Evolutionary conservation across 2,113 vertebrate species (phyloP).

Genomic region (Mohoua ochrocephala): DNA sequence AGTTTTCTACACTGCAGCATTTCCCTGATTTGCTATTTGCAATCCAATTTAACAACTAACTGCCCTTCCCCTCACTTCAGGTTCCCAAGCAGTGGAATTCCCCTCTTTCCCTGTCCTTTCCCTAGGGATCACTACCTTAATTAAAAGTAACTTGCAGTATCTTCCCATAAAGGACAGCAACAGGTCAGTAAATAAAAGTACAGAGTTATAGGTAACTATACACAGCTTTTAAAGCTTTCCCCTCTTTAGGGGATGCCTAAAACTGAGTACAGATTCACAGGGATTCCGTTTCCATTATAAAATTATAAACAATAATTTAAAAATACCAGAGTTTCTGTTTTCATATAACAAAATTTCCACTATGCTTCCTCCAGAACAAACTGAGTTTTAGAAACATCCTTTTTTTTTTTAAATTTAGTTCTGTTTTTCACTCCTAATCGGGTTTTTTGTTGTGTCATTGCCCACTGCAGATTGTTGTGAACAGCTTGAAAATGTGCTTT

Average conservation of each 20-base stretch:
- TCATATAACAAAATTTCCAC: neutral
- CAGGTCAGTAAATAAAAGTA: neutral
- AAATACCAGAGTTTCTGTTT: neutral
- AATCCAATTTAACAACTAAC: neutral
- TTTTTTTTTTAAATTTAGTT: neutral
- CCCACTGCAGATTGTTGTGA: neutral
- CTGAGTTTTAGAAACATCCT: neutral
- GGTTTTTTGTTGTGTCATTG: neutral
- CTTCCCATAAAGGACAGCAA: neutral
- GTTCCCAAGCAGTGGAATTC: neutral
- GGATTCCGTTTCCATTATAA: neutral
- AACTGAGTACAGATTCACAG: neutral
- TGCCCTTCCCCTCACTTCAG: neutral
- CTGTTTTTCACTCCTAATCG: neutral
- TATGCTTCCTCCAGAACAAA: neutral
- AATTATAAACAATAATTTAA: neutral
- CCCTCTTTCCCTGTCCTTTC: neutral
- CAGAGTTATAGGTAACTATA: neutral
- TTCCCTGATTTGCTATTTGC: neutral
- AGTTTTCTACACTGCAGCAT: neutral
- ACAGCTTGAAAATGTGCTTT: neutral
- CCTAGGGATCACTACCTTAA: neutral
- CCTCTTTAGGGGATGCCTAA: neutral
- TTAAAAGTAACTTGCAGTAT: neutral
- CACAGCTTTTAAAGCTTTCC: neutral